phyloP scores from a whole-genome alignment of 2,797 vertebrate genomes.

The Carcharodon carcharias region DNA sequence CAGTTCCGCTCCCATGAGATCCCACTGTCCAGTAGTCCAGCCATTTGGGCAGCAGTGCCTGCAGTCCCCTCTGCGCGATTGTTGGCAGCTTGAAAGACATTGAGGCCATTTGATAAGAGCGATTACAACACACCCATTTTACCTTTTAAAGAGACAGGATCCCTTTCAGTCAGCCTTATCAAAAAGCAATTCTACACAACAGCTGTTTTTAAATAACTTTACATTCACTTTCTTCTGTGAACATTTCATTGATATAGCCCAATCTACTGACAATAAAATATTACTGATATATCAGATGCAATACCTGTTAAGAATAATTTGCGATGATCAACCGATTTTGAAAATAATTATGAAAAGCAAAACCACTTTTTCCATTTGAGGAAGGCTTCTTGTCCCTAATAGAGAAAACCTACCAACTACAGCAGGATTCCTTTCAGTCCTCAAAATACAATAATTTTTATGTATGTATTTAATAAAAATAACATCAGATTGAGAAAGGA shows the following conservation, averaged over 20 bases:
- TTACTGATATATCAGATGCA: not conserved
- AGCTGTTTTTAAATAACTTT: not conserved
- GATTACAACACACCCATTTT: constrained; percentile 37
- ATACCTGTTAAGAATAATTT: not conserved
- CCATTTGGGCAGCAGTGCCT: constrained; percentile 76
- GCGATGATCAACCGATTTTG: not conserved
- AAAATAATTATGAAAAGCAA: not conserved
- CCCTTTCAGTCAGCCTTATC: constrained; percentile 33
- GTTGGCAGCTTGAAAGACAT: constrained; percentile 95
- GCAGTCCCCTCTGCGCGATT: constrained; percentile 75
- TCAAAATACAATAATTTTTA: not conserved
- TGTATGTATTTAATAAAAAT: not conserved
- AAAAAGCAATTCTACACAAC: not conserved
- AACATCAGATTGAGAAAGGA: not conserved
- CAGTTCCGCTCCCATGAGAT: constrained; percentile 80
- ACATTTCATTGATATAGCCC: not conserved
- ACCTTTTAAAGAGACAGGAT: constrained; percentile 35
- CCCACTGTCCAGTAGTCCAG: constrained; percentile 79
- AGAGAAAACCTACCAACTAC: not conserved
- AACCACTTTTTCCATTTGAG: not conserved
- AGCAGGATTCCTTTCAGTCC: not conserved
- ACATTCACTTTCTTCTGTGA: not conserved
- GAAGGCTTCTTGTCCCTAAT: not conserved
- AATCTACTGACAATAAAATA: not conserved
- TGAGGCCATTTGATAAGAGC: constrained; percentile 63